A percentile compares a stretch with the other conserved stretches of the same genome.
Conservation (phyloP, 2,113 vertebrate genomes). For the Plotosus lineatus region DNA sequence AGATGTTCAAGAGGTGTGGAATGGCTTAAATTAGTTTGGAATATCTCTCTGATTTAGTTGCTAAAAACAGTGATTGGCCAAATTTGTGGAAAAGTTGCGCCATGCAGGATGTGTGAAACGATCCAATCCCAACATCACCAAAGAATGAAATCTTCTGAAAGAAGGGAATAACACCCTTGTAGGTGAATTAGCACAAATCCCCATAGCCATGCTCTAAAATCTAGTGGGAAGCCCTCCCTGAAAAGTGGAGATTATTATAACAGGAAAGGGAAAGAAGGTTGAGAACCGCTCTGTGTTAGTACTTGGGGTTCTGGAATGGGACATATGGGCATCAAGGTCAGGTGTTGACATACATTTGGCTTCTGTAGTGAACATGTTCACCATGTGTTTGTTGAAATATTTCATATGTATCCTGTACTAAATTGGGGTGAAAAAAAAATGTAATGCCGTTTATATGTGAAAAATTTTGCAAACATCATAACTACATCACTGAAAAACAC, state of each 20-base stretch:
- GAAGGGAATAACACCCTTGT: too few relatives aligned
- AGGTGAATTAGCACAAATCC: not conserved
- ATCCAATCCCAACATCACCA: too few relatives aligned
- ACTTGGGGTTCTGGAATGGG: not conserved
- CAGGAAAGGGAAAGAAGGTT: not conserved
- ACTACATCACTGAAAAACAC: too few relatives aligned
- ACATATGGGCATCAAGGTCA: not conserved
- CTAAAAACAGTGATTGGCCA: too few relatives aligned
- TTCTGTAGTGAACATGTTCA: not conserved
- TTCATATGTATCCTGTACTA: not conserved
- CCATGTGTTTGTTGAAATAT: not conserved
- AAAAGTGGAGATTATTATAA: not conserved
- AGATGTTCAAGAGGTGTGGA: too few relatives aligned
- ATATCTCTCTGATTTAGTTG: too few relatives aligned
- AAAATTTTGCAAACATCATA: not conserved
- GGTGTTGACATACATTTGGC: not conserved
- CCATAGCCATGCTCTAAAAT: not conserved
- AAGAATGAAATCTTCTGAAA: too few relatives aligned
- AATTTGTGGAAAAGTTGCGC: too few relatives aligned
- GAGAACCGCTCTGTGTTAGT: not conserved
- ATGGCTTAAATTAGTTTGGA: too few relatives aligned
- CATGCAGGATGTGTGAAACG: too few relatives aligned
- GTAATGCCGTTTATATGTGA: not conserved
- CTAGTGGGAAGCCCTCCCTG: not conserved
- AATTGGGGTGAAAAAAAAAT: not conserved